A percentile compares a stretch with the other conserved stretches of the same genome.
These are phyloP conservation scores for Danaus plexippus DNA, from an alignment of 1,140 invertebrate genomes.

Conservation along the genomic window DNA sequence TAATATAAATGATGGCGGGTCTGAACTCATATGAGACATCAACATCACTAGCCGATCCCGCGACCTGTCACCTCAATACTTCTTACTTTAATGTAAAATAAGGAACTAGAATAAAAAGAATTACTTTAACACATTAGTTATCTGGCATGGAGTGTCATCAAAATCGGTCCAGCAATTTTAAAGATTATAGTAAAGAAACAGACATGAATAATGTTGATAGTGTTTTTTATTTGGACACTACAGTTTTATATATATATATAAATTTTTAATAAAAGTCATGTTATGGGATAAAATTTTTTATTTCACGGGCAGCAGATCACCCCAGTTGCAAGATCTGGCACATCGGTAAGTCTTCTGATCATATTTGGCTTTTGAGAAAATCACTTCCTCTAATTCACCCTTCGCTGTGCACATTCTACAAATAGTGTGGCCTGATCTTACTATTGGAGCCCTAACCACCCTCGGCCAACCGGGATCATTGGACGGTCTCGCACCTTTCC, in stretches of 20 bases:
- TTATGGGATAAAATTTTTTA: slow-evolving; percentile 27
- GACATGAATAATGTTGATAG: too few relatives aligned
- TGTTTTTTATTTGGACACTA: too few relatives aligned
- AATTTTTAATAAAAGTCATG: slow-evolving; percentile 11
- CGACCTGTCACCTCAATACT: too few relatives aligned
- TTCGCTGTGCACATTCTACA: slow-evolving; percentile 83
- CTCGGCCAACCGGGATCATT: slow-evolving; percentile 81
- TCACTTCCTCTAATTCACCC: slow-evolving; percentile 83
- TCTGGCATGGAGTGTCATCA: too few relatives aligned
- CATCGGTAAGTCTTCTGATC: slow-evolving; percentile 80
- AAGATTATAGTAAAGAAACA: too few relatives aligned
- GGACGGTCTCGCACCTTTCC: slow-evolving; percentile 77
- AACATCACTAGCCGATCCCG: too few relatives aligned
- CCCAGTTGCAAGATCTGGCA: slow-evolving; percentile 80
- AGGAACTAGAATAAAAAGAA: too few relatives aligned
- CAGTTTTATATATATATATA: not conserved
- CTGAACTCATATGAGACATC: too few relatives aligned
- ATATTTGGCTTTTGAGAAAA: slow-evolving; percentile 82
- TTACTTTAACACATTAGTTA: too few relatives aligned
- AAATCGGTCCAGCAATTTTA: too few relatives aligned
- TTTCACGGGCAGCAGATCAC: slow-evolving; percentile 79
- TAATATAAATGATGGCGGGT: too few relatives aligned
- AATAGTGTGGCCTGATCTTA: slow-evolving; percentile 78
- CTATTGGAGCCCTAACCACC: slow-evolving; percentile 78
- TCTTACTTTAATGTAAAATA: too few relatives aligned